Conservation (phyloP, 2,888 invertebrate genomes). For the Parthenolecanium corni region DNA sequence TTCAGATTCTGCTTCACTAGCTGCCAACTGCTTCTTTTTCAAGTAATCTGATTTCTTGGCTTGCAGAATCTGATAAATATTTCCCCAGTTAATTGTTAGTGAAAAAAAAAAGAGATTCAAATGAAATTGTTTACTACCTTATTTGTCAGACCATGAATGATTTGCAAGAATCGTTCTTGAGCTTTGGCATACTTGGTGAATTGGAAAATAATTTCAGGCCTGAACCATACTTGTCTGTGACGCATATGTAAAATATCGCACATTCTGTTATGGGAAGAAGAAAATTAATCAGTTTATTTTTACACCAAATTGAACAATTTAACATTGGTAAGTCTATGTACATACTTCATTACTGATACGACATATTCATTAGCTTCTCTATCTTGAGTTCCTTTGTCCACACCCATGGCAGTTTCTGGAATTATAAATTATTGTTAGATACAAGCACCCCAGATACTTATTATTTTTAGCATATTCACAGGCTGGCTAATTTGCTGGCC, state of each 20-base stretch:
- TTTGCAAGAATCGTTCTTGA: constrained; percentile 59
- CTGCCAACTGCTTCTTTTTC: constrained; percentile 40
- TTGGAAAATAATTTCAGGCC: constrained; percentile 65
- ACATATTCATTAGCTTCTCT: constrained; percentile 73
- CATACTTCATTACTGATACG: constrained; percentile 71
- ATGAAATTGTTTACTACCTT: constrained; percentile 44
- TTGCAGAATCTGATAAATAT: constrained; percentile 46
- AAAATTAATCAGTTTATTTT: not conserved
- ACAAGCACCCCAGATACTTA: too few species aligned
- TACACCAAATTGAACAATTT: not conserved
- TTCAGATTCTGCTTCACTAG: constrained; percentile 17
- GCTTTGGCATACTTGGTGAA: constrained; percentile 61
- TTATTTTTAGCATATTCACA: too few species aligned
- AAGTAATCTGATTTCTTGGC: constrained; percentile 64
- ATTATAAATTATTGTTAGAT: too few species aligned
- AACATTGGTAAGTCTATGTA: not conserved
- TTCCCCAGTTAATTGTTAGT: not conserved
- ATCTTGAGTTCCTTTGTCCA: constrained; percentile 68
- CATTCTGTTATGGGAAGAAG: constrained; percentile 44
- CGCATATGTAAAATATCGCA: constrained; percentile 72
- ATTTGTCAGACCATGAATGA: constrained; percentile 68
- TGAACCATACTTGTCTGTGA: constrained; percentile 66
- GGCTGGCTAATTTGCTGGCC: too few species aligned
- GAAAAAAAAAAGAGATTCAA: too few species aligned
- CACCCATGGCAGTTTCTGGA: constrained; percentile 78